Evolutionary conservation across 2,888 invertebrate species (phyloP), one percentile per base, ranked within the genome.

Genomic region (Agonopterix alstromeriana): DNA sequence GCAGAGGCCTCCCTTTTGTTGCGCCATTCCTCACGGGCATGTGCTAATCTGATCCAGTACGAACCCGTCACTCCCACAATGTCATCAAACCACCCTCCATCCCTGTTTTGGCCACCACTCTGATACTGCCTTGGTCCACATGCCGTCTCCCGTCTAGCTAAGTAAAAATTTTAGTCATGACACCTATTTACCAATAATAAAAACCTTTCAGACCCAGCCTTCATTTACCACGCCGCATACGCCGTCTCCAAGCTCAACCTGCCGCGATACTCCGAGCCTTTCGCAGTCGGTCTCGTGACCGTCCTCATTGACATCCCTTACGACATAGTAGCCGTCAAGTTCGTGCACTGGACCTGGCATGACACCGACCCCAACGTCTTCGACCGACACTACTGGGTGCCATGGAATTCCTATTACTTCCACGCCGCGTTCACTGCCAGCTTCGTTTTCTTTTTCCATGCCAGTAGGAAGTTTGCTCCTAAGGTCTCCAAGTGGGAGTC

Each of bases 291-390:
- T 0, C 73, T 95, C 35, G 82, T 91, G 5, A 92, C 92, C 0
- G 93, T 95, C 0, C 82, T 95, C 43, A 90, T 95, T 38, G 95
- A 96, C 69, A 84, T 95, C 44, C 95, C 95, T 0, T 95, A 94
- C 68, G 95, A 95, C 67, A 94, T 95, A 46, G 92, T 94, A 51
- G 92, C 93, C 1, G 92, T 95, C 9, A 94, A 94, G 72, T 93
- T 93, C 69, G 79, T 95, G 10, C 95, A 95, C 82, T 95, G 95
- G 95, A 93, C 94, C 1, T 96, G 95, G 95, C 95, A 95, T 60
- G 93, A 93, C 65, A 93, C 93, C 0, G 93, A 93, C 70, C 92
- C 93, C 3, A 93, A 93, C 61, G 90, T 93, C 74, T 81, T 70
- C 55, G 95, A 95, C 70, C 90, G 95, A 41, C 92, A 93, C 73